phyloP scores from a whole-genome alignment of 2,888 invertebrate species.

The Malacosoma neustria region DNA sequence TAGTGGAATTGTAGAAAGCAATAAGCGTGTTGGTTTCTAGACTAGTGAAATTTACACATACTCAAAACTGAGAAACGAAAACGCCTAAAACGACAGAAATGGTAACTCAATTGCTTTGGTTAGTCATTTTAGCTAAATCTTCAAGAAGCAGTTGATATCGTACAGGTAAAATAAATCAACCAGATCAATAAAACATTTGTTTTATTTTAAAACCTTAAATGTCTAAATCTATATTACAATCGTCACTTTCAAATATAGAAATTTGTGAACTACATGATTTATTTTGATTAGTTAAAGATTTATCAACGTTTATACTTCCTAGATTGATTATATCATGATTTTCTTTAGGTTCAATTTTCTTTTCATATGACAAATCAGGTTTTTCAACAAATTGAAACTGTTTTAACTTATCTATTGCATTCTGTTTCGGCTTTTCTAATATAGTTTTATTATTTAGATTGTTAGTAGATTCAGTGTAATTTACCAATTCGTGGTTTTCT shows the following conservation, averaged over 20 bases:
- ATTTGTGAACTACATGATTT: constrained; percentile 42
- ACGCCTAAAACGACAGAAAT: no score
- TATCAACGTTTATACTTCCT: constrained; percentile 19
- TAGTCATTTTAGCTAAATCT: no score
- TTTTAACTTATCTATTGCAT: constrained; percentile 37
- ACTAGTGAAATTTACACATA: no score
- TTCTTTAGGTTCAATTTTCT: constrained; percentile 16
- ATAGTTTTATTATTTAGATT: constrained; percentile 6
- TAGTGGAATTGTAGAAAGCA: no score
- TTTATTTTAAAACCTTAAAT: no score
- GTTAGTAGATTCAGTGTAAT: constrained; percentile 9
- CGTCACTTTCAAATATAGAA: constrained; percentile 66
- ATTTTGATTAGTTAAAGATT: constrained; percentile 16
- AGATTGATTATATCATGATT: constrained; percentile 17
- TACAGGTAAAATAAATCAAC: no score
- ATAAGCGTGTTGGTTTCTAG: no score
- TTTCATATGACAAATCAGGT: constrained; percentile 40
- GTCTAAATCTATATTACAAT: constrained; percentile 70
- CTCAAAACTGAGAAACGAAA: no score
- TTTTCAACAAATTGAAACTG: constrained; percentile 45
- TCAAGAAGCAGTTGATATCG: no score
- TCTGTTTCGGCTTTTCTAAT: constrained; percentile 13
- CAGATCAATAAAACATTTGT: no score
- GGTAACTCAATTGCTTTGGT: no score
- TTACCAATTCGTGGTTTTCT: constrained; percentile 2